phyloP scores from a whole-genome alignment of 2,888 invertebrate genomes.

The Sesia apiformis region DNA sequence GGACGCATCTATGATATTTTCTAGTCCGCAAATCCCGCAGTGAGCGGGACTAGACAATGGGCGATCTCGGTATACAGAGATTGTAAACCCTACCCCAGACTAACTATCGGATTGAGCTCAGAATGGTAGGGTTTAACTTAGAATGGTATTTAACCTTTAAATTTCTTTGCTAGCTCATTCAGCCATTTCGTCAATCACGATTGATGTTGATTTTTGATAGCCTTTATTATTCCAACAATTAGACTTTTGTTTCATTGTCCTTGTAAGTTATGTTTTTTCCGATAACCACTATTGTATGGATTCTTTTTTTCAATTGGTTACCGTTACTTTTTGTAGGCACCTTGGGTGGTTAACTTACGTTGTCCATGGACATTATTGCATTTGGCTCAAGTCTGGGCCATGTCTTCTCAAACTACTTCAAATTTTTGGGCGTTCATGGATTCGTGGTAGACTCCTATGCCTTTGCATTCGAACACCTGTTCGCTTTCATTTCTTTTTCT shows the following conservation, averaged over 20 bases:
- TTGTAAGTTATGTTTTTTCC: conserved; percentile 3
- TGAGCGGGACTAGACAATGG: too few relatives aligned
- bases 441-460: not conserved
- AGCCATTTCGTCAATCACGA: too few relatives aligned
- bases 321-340: conserved; percentile 2
- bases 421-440: not conserved
- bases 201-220: too few relatives aligned
- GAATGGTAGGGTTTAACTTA: too few relatives aligned
- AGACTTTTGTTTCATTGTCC: conserved; percentile 4
- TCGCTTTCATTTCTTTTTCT: conserved; percentile 1
- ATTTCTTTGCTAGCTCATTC: too few relatives aligned
- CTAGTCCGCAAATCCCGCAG: too few relatives aligned
- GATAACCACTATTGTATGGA: conserved; percentile 5
- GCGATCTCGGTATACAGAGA: too few relatives aligned
- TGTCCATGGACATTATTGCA: not conserved
- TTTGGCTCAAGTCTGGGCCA: not conserved
- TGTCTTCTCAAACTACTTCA: not conserved
- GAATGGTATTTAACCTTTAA: too few relatives aligned
- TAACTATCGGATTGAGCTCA: too few relatives aligned
- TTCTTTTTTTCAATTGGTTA: conserved; percentile 2
- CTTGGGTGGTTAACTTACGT: not conserved
- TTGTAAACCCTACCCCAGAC: too few relatives aligned
- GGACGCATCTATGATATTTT: too few relatives aligned
- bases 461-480: conserved; percentile 1
- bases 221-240: conserved; percentile 3